Base-by-base conservation (phyloP, 2,113 vertebrate species). In the Orthonyx spaldingii region DNA sequence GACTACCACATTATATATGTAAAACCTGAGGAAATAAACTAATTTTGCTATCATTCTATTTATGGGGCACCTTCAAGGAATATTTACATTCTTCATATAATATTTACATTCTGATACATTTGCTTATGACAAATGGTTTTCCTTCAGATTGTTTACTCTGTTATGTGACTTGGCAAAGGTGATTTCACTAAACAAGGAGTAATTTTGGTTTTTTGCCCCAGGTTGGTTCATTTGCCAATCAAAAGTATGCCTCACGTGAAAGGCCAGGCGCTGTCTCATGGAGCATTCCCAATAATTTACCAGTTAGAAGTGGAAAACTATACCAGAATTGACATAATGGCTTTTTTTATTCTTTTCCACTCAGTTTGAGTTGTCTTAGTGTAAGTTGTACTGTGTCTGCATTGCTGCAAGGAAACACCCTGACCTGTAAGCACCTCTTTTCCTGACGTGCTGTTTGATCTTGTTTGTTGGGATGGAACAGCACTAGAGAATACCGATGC, bases 21-120 rank as follows among this genome's bases (percentile, higher is more conserved):
- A 65, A 24, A 76, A 93, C 35, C 57, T 92, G n/a, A 82, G 30
- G 9, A 87, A 93, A 94, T 66, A 72, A 84, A 60, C n/a, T 69
- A 76, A 84, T 91, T 91, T 93, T 88, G 14, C 41, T 92, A 42
- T 78, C 1, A 46, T 93, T 87, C 82, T 81, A 83, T 96, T 90
- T 96, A 61, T 84, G 53, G 69, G 61, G 6, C 10, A 86, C 72
- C 53, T 93, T 90, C 57, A 79, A 96, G 41, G 83, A 28, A 76
- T 94, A 75, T 87, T 87, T 95, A 47, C 61, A 84, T 90, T 94
- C 60, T 79, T 89, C 33, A 17, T 82, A 64, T 69, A 90, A 87
- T 96, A 87, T 96, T 92, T 96, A 79, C 57, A 84, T 82, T 90
- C 56, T 69, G 80, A 84, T 87, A 82, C 33, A 46, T 82, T 89